A percentile compares a stretch with the other conserved stretches of the same genome.
phyloP scores from a whole-genome alignment of 2,797 vertebrate species.

The Spatula clypeata region DNA sequence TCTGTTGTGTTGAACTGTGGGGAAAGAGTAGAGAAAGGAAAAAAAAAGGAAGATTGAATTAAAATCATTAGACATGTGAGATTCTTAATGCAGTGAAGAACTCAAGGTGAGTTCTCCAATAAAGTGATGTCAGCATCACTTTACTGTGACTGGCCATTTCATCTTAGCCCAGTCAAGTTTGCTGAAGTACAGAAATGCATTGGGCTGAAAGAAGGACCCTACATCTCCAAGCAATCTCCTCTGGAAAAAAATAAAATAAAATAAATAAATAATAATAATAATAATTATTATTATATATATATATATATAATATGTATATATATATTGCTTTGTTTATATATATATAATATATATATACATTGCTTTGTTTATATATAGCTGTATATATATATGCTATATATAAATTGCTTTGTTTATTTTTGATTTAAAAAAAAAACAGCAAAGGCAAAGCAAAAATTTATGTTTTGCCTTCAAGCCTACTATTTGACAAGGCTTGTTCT shows the following conservation, averaged over 20 bases:
- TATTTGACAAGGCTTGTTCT: not conserved
- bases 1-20: not conserved
- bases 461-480: not conserved
- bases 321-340: no score
- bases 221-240: not conserved
- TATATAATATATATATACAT: no score
- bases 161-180: not conserved
- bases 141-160: rapidly evolving
- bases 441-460: not conserved
- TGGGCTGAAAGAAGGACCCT: not conserved
- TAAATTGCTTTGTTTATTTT: not conserved
- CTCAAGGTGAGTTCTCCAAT: rapidly evolving
- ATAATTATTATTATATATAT: no score
- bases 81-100: not conserved
- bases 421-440: rapidly evolving
- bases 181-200: not conserved
- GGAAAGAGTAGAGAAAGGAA: not conserved
- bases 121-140: not conserved
- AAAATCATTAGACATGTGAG: not conserved
- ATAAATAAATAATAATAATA: no score
- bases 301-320: no score
- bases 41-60: not conserved
- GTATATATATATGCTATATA: no score
- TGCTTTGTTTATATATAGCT: no score
- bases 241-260: rapidly evolving